These are phyloP conservation scores for Caenorhabditis wallacei DNA, from an alignment of 2,888 invertebrate species.

Conservation along the genomic window DNA sequence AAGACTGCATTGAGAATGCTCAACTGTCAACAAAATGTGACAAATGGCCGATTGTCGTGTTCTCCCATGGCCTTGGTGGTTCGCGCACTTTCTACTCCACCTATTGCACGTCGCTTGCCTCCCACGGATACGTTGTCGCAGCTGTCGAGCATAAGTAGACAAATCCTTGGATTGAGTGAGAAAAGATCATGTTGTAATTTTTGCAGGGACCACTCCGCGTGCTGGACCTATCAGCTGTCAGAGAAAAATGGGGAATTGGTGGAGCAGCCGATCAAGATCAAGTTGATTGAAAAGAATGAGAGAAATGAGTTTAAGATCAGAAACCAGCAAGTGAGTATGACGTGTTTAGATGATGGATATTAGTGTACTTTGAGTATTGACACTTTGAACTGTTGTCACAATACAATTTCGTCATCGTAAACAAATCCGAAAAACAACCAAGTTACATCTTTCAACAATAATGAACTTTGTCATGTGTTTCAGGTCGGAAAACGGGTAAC, in stretches of 20 bases:
- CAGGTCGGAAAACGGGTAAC: conserved; percentile 84
- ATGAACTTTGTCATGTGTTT: conserved; percentile 14
- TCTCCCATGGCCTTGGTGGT: conserved; percentile 88
- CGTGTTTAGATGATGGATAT: neutral
- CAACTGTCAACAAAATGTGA: conserved; percentile 50
- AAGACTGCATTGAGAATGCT: conserved; percentile 64
- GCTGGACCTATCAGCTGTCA: conserved; percentile 76
- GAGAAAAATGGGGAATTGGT: conserved; percentile 72
- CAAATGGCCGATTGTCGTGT: conserved; percentile 86
- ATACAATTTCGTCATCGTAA: neutral
- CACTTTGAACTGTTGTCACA: neutral
- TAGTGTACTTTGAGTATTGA: neutral
- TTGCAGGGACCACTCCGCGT: conserved; percentile 77
- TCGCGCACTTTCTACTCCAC: conserved; percentile 87
- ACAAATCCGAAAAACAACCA: neutral
- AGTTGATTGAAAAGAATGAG: conserved; percentile 66
- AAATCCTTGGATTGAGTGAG: conserved; percentile 10
- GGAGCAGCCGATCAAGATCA: conserved; percentile 76
- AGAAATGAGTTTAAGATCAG: conserved; percentile 84
- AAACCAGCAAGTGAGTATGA: conserved; percentile 83
- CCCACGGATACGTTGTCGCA: conserved; percentile 87
- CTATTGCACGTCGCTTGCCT: conserved; percentile 87
- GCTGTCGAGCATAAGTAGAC: conserved; percentile 86
- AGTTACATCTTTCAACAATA: neutral
- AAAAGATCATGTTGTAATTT: conserved; percentile 22